Evolutionary conservation across 2,113 vertebrate genomes (phyloP).

Genomic region (Ariopsis seemanni): DNA sequence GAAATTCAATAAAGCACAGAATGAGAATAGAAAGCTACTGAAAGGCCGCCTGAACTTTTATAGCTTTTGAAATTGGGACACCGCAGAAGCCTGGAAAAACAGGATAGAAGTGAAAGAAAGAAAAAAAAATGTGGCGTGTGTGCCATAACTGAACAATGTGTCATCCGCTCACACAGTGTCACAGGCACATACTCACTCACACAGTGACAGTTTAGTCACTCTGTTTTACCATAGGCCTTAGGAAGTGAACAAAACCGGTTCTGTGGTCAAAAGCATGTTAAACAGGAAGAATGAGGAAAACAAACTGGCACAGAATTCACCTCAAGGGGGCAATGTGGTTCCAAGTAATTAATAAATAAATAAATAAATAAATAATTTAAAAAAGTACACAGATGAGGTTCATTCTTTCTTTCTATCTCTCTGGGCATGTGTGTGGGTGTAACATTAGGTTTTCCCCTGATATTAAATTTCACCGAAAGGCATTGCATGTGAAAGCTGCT

Average conservation of each 20-base stretch:
- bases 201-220: slow-evolving; percentile 35
- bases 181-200: slow-evolving; percentile 13
- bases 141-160: slow-evolving; percentile 20
- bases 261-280: not conserved
- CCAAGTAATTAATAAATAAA: not conserved
- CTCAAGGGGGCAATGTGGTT: slow-evolving; percentile 48
- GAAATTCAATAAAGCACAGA: slow-evolving; percentile 22
- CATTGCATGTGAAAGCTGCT: slow-evolving; percentile 46
- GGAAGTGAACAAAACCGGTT: slow-evolving; percentile 32
- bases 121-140: slow-evolving; percentile 6
- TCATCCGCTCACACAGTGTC: slow-evolving; percentile 13
- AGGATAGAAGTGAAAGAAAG: not conserved
- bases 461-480: slow-evolving; percentile 40
- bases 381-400: not conserved
- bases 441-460: slow-evolving; percentile 27
- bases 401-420: not conserved
- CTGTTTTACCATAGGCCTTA: slow-evolving; percentile 26
- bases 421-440: slow-evolving; percentile 25
- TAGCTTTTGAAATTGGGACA: not conserved
- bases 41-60: slow-evolving; percentile 2
- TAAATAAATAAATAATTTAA: not conserved
- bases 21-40: slow-evolving; percentile 7
- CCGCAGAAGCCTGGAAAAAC: not conserved
- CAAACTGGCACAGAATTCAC: not conserved
- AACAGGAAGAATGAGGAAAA: slow-evolving; percentile 14